phyloP scores from a whole-genome alignment of 2,888 invertebrate species.

The Aporophyla lueneburgensis region DNA sequence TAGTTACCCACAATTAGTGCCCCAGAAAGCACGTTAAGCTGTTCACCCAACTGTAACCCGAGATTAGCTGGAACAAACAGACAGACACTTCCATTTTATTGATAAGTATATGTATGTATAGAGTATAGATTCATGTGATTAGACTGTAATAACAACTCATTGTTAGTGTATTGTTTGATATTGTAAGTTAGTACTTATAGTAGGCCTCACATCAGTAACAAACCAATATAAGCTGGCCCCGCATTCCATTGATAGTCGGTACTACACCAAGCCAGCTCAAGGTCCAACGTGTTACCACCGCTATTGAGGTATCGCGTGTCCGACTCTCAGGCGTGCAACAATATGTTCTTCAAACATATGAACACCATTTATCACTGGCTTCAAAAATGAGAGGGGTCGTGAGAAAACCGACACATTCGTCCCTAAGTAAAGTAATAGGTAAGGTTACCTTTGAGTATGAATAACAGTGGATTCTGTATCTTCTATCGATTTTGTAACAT shows the following conservation, averaged over 20 bases:
- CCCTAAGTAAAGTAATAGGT: constrained; percentile 19
- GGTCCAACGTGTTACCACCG: background rate
- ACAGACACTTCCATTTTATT: too few relatives aligned
- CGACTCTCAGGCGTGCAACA: background rate
- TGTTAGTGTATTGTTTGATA: too few relatives aligned
- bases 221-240: background rate
- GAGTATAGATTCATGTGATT: too few relatives aligned
- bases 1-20: too few relatives aligned
- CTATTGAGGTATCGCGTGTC: constrained; percentile 8
- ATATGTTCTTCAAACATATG: constrained; percentile 36
- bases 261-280: background rate
- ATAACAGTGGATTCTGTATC: background rate
- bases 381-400: constrained; percentile 44
- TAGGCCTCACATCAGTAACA: background rate
- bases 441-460: constrained; percentile 7
- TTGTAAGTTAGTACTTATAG: background rate
- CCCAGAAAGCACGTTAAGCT: too few relatives aligned
- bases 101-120: too few relatives aligned
- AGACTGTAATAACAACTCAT: background rate
- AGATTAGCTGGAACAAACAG: too few relatives aligned
- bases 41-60: too few relatives aligned
- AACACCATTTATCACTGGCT: constrained; percentile 45
- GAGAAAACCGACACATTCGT: constrained; percentile 39
- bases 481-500: background rate
- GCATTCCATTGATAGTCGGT: background rate